phyloP scores from a whole-genome alignment of 2,797 vertebrate species.

The Artibeus jamaicensis region DNA sequence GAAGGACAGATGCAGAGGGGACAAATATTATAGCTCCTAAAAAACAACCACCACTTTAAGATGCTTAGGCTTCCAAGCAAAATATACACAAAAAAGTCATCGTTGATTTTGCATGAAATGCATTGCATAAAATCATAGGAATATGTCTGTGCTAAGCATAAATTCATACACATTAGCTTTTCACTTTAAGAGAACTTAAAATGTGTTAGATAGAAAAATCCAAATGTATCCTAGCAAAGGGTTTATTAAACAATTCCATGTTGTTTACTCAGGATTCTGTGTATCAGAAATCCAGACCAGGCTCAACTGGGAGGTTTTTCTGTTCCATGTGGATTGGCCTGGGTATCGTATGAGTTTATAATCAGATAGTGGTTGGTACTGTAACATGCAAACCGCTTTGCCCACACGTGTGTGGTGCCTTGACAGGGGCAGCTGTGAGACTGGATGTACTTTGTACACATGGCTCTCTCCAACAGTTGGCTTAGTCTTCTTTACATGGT shows the following conservation, averaged over 20 bases:
- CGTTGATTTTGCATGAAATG: neutral
- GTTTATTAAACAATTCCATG: neutral
- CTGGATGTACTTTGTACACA: neutral
- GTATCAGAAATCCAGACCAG: neutral
- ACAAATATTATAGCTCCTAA: neutral
- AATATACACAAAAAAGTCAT: neutral
- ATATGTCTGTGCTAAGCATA: neutral
- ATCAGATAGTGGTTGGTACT: neutral
- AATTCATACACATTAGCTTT: neutral
- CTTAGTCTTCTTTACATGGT: neutral
- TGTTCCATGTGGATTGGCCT: neutral
- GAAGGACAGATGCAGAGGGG: neutral
- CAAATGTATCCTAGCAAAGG: neutral
- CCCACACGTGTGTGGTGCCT: neutral
- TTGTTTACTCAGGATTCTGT: neutral
- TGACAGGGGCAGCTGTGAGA: neutral
- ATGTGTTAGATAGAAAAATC: slow-evolving; percentile 8
- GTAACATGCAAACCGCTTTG: neutral
- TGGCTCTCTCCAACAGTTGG: neutral
- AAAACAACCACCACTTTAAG: neutral
- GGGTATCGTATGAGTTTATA: neutral
- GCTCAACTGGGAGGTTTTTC: neutral
- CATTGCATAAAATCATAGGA: neutral
- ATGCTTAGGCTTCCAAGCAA: neutral
- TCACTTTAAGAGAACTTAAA: neutral